phyloP scores from a whole-genome alignment of 1,140 invertebrate species.

The Armadillidium nasatum region DNA sequence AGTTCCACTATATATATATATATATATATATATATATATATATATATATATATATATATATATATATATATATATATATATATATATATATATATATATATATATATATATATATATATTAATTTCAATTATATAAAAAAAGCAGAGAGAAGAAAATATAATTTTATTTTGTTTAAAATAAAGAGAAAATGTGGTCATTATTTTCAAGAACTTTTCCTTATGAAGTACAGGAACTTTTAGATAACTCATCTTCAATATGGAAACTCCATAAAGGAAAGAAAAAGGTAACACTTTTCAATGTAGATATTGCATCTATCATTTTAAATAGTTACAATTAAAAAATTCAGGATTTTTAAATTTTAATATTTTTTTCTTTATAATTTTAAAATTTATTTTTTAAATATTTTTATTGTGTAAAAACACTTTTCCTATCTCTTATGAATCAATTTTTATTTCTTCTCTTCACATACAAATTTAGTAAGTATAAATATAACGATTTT shows the following conservation, averaged over 20 bases:
- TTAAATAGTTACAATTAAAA: no score
- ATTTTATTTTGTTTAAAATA: neutral
- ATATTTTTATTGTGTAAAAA: no score
- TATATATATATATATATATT: neutral
- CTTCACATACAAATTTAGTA: no score
- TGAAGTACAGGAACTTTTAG: neutral
- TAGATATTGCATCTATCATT: no score
- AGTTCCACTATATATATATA: no score
- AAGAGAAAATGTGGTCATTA: neutral
- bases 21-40: neutral
- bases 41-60: neutral
- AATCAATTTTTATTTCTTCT: no score
- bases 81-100: neutral
- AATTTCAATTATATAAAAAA: neutral
- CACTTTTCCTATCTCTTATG: no score
- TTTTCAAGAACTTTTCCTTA: neutral
- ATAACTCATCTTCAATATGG: neutral
- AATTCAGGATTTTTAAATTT: no score
- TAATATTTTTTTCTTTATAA: no score
- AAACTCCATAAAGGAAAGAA: constrained; percentile 4
- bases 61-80: neutral
- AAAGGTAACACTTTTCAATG: neutral
- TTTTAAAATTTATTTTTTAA: no score
- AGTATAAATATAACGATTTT: no score
- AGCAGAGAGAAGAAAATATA: neutral